Conservation (phyloP, 2,797 vertebrate genomes). For the Propithecus deckenii region DNA sequence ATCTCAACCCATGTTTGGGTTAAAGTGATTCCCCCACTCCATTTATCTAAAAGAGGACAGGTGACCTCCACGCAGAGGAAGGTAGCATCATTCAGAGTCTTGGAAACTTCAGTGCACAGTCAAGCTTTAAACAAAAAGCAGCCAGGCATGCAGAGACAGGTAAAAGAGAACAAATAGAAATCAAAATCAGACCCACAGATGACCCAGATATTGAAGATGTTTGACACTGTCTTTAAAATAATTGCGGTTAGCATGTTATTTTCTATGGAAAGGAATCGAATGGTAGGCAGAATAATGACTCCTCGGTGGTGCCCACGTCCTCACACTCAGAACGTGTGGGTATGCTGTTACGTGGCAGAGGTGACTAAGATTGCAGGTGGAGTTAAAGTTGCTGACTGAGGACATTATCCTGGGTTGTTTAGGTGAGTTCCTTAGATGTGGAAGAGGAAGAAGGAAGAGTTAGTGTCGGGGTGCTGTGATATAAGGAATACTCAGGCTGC, state of each 20-base stretch:
- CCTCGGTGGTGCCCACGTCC: too few species aligned
- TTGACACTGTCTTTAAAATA: not conserved
- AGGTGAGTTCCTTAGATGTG: not conserved
- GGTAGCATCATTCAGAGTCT: too few species aligned
- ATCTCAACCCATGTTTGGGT: too few species aligned
- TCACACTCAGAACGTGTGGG: fast-evolving
- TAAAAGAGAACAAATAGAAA: not conserved
- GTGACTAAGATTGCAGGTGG: too few species aligned
- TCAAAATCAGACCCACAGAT: not conserved
- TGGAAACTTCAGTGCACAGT: not conserved
- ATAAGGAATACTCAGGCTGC: not conserved
- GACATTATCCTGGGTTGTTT: not conserved
- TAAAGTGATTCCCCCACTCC: not conserved
- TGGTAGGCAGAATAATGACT: not conserved
- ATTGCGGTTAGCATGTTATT: too few species aligned
- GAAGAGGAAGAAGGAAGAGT: not conserved
- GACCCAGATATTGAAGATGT: not conserved
- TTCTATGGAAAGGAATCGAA: not conserved
- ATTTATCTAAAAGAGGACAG: not conserved
- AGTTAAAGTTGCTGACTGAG: too few species aligned
- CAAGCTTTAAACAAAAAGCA: not conserved
- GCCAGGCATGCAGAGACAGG: fast-evolving
- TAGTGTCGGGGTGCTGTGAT: fast-evolving
- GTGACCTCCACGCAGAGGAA: not conserved
- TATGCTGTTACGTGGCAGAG: fast-evolving